A percentile compares a stretch with the other conserved stretches of the same genome.
Evolutionary conservation across 2,113 vertebrate species (phyloP).

Genomic region (Romanogobio albipinnatus): DNA sequence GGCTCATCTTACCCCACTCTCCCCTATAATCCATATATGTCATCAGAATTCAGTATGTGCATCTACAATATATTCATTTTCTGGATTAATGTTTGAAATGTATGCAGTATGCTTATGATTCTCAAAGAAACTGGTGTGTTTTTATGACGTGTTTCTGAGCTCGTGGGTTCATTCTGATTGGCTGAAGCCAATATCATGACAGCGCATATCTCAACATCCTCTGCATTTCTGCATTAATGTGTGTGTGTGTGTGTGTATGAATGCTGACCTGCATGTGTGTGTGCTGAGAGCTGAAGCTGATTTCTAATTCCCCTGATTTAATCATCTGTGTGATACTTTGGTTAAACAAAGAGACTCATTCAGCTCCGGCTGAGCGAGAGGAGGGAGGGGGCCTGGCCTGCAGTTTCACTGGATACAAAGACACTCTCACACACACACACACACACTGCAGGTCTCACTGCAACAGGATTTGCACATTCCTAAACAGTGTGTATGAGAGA

Average conservation of each 20-base stretch:
- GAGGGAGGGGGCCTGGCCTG: slow-evolving; percentile 56
- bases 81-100: not conserved
- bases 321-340: slow-evolving; percentile 79
- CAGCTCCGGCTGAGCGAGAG: slow-evolving; percentile 54
- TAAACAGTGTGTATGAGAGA: slow-evolving; percentile 11
- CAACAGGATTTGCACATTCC: slow-evolving; percentile 28
- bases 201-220: not conserved
- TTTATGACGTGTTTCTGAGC: not conserved
- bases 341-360: slow-evolving; percentile 79
- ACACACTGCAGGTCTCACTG: not conserved
- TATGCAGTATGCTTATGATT: not conserved
- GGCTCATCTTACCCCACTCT: too few relatives aligned
- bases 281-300: slow-evolving; percentile 69
- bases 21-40: not conserved
- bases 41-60: not conserved
- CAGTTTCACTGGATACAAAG: slow-evolving; percentile 72
- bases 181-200: slow-evolving; percentile 3
- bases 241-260: slow-evolving; percentile 31
- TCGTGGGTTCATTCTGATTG: slow-evolving; percentile 9
- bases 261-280: slow-evolving; percentile 62
- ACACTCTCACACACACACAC: slow-evolving; percentile 64
- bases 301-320: slow-evolving; percentile 78
- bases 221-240: slow-evolving; percentile 38
- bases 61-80: not conserved
- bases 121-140: not conserved